Evolutionary conservation across 2,797 vertebrate genomes (phyloP), one percentile per base, ranked within the genome.

Genomic region (Chlorospingus semifuscus): DNA sequence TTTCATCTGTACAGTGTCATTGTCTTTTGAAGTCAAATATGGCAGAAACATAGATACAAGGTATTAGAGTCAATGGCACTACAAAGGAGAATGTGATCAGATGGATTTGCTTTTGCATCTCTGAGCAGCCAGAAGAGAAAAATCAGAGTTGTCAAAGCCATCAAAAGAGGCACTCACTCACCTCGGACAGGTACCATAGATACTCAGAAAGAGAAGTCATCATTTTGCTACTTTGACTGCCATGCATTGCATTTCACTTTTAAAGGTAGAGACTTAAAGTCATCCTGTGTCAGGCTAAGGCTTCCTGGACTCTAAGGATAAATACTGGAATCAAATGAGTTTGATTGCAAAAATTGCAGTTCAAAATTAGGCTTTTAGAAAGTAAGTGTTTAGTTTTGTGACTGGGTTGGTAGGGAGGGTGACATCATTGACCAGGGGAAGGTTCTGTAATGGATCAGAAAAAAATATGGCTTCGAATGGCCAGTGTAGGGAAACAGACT

Each of bases 11-110:
- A 66, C 47, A 34, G 27, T 37, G 44, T 44, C 66, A 66, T 53
- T 84, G 59, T 26, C 64, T 87, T 95, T 94, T 96, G 81, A 94
- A 87, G 89, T 74, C 32, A 79, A 69, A 72, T 59, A 63, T 23
- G 21, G 30, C 22, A 89, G 71, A 88, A 89, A 8, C 15, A 36
- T 60, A 75, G 61, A 65, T 61, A 32, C 14, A 56, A 70, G 24
- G 7, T 56, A 47, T 79, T 68, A 76, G 44, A 76, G 26, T 82
- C 59, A 53, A 74, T 60, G 30, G 23, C n/a, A 65, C 50, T 69
- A 47, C n/a, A 93, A 83, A 91, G 32, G 19, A 81, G n/a, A 74
- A 76, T 1, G 5, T 42, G n/a, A 79, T 65, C 26, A 76, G 14
- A 12, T 2, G 3, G 36, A 36, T 89, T 87, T 85, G 32, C 12